phyloP scores from a whole-genome alignment of 1,140 invertebrate genomes.

The Aplysia californica region DNA sequence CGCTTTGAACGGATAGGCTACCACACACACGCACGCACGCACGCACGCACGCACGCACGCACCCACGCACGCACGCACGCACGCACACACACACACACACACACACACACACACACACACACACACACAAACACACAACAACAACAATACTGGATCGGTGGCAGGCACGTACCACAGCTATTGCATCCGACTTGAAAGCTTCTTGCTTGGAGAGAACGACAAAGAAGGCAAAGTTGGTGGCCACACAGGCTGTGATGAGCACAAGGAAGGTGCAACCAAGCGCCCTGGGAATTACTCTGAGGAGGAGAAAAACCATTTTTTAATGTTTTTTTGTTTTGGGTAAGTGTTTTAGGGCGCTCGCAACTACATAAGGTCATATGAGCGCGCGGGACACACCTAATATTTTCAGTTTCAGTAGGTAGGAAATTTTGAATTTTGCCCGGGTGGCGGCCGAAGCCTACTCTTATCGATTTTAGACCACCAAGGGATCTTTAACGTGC shows the following conservation, averaged over 20 bases:
- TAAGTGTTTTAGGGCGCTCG: neutral
- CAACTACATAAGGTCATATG: neutral
- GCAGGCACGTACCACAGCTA: slow-evolving; percentile 12
- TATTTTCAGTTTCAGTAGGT: neutral
- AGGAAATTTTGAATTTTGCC: too few species aligned
- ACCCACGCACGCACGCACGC: too few species aligned
- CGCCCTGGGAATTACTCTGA: neutral
- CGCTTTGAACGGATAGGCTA: too few species aligned
- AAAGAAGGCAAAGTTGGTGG: neutral
- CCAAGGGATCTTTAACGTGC: too few species aligned
- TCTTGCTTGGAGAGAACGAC: neutral
- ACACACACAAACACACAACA: too few species aligned
- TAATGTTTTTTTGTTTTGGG: neutral
- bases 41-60: too few species aligned
- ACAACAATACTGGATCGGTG: too few species aligned
- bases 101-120: too few species aligned
- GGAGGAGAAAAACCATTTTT: neutral
- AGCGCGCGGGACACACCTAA: neutral
- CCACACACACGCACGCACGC: too few species aligned
- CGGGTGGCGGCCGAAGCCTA: too few species aligned
- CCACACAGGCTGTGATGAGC: neutral
- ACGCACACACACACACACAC: too few species aligned
- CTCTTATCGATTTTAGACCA: too few species aligned
- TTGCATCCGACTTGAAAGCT: neutral
- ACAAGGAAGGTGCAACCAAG: neutral